A percentile compares a stretch with the other conserved stretches of the same genome.
Conservation (phyloP, 2,888 invertebrate species). For the Apodemia mormo region DNA sequence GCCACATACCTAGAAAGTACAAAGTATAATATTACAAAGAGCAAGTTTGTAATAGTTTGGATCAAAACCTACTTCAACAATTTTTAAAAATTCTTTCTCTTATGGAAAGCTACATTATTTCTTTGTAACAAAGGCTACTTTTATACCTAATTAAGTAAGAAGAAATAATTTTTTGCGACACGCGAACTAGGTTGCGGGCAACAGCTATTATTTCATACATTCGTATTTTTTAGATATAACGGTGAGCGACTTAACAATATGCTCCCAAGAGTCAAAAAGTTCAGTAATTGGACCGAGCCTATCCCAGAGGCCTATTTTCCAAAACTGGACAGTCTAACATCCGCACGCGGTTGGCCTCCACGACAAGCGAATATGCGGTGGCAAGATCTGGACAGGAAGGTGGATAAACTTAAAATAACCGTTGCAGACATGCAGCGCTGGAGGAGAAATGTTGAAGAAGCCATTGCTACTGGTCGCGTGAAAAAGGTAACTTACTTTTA, state of each 20-base stretch:
- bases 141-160: too few relatives aligned
- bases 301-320: slow-evolving; percentile 91
- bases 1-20: too few relatives aligned
- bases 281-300: slow-evolving; percentile 85
- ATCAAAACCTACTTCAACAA: too few relatives aligned
- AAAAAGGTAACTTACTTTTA: slow-evolving; percentile 67
- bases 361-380: slow-evolving; percentile 83
- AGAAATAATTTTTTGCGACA: too few relatives aligned
- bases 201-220: too few relatives aligned
- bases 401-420: slow-evolving; percentile 82
- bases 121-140: too few relatives aligned
- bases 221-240: slow-evolving; percentile 82
- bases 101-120: too few relatives aligned
- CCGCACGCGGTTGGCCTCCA: slow-evolving; percentile 88
- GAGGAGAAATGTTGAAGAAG: slow-evolving; percentile 87
- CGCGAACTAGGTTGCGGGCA: too few relatives aligned
- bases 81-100: too few relatives aligned
- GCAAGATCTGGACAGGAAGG: slow-evolving; percentile 84
- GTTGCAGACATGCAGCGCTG: slow-evolving; percentile 87
- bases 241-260: slow-evolving; percentile 88
- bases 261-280: slow-evolving; percentile 83
- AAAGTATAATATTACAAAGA: too few relatives aligned
- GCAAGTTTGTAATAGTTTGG: too few relatives aligned
- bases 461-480: slow-evolving; percentile 86
- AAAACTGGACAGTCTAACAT: slow-evolving; percentile 87